Conservation (phyloP, 2,888 invertebrate genomes). For the Lymantria monacha region DNA sequence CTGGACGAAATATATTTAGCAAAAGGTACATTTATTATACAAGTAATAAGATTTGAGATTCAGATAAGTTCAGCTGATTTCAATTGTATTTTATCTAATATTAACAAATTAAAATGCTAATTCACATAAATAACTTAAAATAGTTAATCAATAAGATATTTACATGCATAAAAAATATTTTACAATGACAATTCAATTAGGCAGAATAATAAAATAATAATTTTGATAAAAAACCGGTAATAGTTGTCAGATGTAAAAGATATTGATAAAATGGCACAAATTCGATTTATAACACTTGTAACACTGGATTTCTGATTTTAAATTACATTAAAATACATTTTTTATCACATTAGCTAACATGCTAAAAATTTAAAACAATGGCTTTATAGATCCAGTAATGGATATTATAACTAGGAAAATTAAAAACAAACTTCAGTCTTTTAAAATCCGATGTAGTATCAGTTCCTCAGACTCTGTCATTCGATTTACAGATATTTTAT, state of each 20-base stretch:
- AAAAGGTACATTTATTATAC: conserved; percentile 69
- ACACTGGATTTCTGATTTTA: conserved; percentile 44
- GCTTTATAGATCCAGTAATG: conserved; percentile 62
- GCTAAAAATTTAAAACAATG: conserved; percentile 63
- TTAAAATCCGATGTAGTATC: conserved; percentile 61
- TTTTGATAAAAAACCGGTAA: conserved; percentile 50
- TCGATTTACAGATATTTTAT: conserved; percentile 30
- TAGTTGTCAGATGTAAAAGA: conserved; percentile 62
- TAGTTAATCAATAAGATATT: conserved; percentile 58
- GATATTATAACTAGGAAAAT: conserved; percentile 60
- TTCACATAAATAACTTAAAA: conserved; percentile 80
- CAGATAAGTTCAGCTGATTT: conserved; percentile 79
- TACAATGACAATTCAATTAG: conserved; percentile 52
- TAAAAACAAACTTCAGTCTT: conserved; percentile 74
- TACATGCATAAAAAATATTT: conserved; percentile 66
- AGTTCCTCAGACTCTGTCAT: conserved; percentile 43
- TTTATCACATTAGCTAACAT: conserved; percentile 70
- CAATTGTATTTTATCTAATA: conserved; percentile 63
- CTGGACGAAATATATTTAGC: conserved; percentile 77
- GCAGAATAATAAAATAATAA: conserved; percentile 23
- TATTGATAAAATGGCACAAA: conserved; percentile 57
- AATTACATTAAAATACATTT: conserved; percentile 69
- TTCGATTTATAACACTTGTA: conserved; percentile 47
- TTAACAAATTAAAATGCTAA: conserved; percentile 68
- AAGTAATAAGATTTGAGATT: conserved; percentile 73